Evolutionary conservation across 2,888 invertebrate genomes (phyloP), one percentile per base, ranked within the genome.

Genomic region (Xestia sexstrigata): DNA sequence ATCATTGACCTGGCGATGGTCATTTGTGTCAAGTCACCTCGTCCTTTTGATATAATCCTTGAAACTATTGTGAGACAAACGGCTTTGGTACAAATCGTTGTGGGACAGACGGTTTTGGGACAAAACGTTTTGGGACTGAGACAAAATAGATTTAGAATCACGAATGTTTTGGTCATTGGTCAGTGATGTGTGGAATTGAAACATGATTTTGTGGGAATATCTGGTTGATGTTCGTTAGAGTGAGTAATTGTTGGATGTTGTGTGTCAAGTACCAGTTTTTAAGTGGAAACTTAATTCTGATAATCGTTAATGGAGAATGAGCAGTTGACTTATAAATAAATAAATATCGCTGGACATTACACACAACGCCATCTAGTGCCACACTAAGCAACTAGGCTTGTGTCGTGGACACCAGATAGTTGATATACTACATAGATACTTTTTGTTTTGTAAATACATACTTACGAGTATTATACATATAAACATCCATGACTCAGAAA

Each of bases 201-300:
- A 90, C 91, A 86, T 68, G 89, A 87, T 89, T 84, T 92, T 84
- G 90, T 93, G 94, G 91, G 94, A 94, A 94, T 90, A 88, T 89
- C 86, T 82, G 84, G 80, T 81, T 86, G 47, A 35, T 55, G 68
- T 58, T 74, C 83, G 75, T 86, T 84, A 72, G 6, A 58, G 60
- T 82, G 79, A 70, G 52, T 76, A 74, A 79, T 83, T 47, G 72
- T 72, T 71, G 65, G 75, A 83, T 77, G 70, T 79, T 79, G 79
- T 76, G 6, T 76, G 62, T 62, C 79, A 75, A 83, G 79, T 74
- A 72, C 35, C 58, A 72, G 81, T 84, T n/a, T 23, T 23, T 7
- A 23, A 62, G 23, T 68, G 60, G 17, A 39, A 79, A 49, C 13
- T 55, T 71, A 4, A 26, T 26, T 39, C 45, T 26, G 5, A 7